Conservation (phyloP, 2,797 vertebrate genomes). For the Oryzias sinensis region DNA sequence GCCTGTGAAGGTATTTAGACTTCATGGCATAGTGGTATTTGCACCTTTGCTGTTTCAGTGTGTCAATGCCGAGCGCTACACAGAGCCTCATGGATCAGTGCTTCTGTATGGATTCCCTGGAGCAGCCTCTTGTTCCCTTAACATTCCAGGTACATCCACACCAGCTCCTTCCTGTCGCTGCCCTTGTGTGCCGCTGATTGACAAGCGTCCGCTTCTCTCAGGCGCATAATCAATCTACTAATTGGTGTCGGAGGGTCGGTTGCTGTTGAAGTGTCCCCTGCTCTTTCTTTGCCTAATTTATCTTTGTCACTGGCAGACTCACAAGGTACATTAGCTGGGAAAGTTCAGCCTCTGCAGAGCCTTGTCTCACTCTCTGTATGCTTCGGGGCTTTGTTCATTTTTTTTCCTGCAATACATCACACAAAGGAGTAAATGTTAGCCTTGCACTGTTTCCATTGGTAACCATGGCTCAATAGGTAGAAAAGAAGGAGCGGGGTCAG, state of each 20-base stretch:
- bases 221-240: conserved; percentile 81
- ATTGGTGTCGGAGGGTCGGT: conserved; percentile 78
- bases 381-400: conserved; percentile 64
- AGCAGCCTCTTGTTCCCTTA: conserved; percentile 74
- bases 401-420: conserved; percentile 69
- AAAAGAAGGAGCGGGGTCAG: conserved; percentile 62
- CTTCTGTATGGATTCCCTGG: conserved; percentile 65
- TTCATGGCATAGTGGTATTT: conserved; percentile 70
- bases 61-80: conserved; percentile 62
- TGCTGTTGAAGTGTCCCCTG: conserved; percentile 72
- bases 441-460: conserved; percentile 76
- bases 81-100: conserved; percentile 69
- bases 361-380: conserved; percentile 35
- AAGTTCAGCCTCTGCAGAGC: conserved; percentile 62
- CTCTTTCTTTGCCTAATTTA: conserved; percentile 79
- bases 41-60: conserved; percentile 69
- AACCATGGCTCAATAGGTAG: conserved; percentile 65
- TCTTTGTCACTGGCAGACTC: conserved; percentile 72
- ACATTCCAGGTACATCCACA: conserved; percentile 78
- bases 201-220: conserved; percentile 77
- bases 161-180: conserved; percentile 74
- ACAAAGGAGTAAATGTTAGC: conserved; percentile 75
- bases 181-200: conserved; percentile 74
- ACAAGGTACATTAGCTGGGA: conserved; percentile 67
- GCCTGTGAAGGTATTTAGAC: conserved; percentile 64